Base-by-base conservation (phyloP, 1,140 invertebrate genomes). In the Paraescarpia echinospica region DNA sequence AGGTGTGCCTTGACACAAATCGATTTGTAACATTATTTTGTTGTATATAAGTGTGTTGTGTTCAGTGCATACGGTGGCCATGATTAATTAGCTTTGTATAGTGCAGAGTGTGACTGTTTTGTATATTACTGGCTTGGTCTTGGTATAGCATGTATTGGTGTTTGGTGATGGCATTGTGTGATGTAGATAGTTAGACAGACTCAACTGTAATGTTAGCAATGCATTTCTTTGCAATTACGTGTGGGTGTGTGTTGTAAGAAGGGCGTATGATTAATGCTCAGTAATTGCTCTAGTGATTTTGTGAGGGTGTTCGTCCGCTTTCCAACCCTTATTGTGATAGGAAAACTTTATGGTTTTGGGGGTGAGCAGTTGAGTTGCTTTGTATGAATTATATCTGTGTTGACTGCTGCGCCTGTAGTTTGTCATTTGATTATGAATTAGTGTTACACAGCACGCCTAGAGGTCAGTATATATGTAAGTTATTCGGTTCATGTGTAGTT, bases 41-140 rank as follows among this genome's bases (percentile, higher is more conserved):
- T 77, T 77, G 22, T 77, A 77, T 77, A 77, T 12, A 77, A 77
- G 59, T 27, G 59, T 77, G 59, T 77, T 77, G 59, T 77, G 59
- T 77, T 77, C 12, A 27, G 59, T 77, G 59, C 59, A 77, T 77
- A 77, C 4, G 9, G 59, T 77, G 59, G 59, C 59, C 59, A 77
- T 77, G 59, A 77, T 12, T 77, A 77, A 77, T 77, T 77, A 77
- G 59, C 59, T 77, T 77, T 77, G 59, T 77, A 77, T 77, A 77
- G 59, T 77, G 22, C 14, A 77, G 59, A 6, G 22, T 77, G 27
- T 77, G 59, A 77, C 59, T 77, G 59, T 77, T 77, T 77, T 77
- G 59, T 77, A 77, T 77, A 77, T 77, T 77, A 77, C 22, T 77
- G 59, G 59, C 59, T 77, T 77, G 59, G 59, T 77, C 8, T 77